These are phyloP conservation scores for Xiphydria camelus DNA, from an alignment of 2,888 invertebrate genomes.

Conservation along the genomic window DNA sequence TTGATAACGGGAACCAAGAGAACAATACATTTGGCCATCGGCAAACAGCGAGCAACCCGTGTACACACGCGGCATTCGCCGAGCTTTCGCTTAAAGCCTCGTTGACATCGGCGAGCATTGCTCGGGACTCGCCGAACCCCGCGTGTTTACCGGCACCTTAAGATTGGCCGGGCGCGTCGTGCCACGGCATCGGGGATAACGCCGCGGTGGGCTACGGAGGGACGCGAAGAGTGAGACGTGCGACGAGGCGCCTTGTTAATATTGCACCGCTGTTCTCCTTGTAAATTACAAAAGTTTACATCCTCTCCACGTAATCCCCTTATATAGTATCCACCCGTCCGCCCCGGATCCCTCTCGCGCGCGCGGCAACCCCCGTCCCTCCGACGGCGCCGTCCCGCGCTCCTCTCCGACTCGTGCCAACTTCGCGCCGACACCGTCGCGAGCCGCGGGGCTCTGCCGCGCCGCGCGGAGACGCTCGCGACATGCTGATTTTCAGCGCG, in stretches of 20 bases:
- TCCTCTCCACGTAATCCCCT: constrained; percentile 18
- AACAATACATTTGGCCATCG: too few species aligned
- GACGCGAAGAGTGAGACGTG: too few species aligned
- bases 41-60: too few species aligned
- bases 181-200: too few species aligned
- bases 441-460: neutral
- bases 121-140: too few species aligned
- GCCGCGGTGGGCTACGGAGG: too few species aligned
- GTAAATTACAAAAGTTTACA: constrained; percentile 19
- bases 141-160: too few species aligned
- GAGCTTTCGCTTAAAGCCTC: too few species aligned
- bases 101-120: too few species aligned
- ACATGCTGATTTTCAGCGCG: constrained; percentile 14
- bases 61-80: too few species aligned
- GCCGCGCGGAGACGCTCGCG: constrained; percentile 3
- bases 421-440: constrained; percentile 7
- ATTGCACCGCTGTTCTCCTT: constrained; percentile 17
- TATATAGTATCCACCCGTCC: constrained; percentile 6
- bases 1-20: too few species aligned
- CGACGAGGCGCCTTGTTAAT: constrained; percentile 16
- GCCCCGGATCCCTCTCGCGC: neutral
- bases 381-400: neutral
- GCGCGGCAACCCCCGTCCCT: neutral
- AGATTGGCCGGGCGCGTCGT: too few species aligned
- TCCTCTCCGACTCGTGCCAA: constrained; percentile 5